Conservation (phyloP, 2,113 vertebrate genomes). For the Lycaon pictus region DNA sequence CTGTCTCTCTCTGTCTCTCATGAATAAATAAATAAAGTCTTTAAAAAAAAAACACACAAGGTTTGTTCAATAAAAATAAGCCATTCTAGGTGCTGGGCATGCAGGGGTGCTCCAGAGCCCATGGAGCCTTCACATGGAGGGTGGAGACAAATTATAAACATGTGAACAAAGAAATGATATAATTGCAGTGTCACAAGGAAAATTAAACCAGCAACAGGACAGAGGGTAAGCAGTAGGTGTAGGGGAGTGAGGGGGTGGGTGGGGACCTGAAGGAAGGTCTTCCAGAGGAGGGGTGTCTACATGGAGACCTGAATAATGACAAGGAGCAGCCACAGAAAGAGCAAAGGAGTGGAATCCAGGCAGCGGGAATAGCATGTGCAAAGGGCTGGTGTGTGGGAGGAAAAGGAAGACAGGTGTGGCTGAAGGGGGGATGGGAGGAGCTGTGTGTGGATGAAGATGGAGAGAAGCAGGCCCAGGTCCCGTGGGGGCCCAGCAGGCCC, state of each 20-base stretch:
- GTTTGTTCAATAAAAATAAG: neutral
- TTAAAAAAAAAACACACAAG: too few relatives aligned
- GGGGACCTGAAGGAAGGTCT: neutral
- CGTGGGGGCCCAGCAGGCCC: fast-evolving
- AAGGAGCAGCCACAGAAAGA: fast-evolving
- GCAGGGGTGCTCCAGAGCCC: neutral
- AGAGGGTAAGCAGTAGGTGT: neutral
- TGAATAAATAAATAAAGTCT: too few relatives aligned
- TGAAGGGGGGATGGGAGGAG: neutral
- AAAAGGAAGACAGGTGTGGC: neutral
- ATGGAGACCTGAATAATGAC: neutral
- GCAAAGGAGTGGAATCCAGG: neutral
- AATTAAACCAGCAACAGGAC: neutral
- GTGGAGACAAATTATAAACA: neutral
- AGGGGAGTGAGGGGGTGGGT: fast-evolving
- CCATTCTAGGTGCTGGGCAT: neutral
- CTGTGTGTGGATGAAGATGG: fast-evolving
- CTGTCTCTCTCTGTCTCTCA: too few relatives aligned
- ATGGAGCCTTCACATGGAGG: fast-evolving
- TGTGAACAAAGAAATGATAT: neutral
- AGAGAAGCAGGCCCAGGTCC: neutral
- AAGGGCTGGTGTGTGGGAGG: neutral
- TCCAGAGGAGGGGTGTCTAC: neutral
- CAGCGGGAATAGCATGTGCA: neutral
- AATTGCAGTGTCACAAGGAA: neutral